These are phyloP conservation scores for Eupithecia abbreviata DNA, from an alignment of 2,888 invertebrate genomes.

Conservation along the genomic window DNA sequence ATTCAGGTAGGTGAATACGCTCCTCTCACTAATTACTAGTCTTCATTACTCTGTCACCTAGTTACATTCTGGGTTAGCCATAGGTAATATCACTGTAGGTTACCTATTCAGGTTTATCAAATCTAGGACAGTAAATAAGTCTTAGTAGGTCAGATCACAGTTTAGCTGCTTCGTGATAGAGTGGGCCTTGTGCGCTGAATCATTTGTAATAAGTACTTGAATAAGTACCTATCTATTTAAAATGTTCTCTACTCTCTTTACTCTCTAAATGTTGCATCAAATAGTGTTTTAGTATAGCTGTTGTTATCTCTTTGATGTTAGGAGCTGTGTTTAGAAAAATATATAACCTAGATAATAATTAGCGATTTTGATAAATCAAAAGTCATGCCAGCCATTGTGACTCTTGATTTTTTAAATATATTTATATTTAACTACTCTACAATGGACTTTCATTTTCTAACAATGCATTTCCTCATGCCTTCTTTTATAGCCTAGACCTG, in stretches of 20 bases:
- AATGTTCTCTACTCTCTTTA: constrained; percentile 32
- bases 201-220: not conserved
- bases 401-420: constrained; percentile 77
- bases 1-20: not conserved
- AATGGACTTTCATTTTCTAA: constrained; percentile 53
- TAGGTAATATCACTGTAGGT: not conserved
- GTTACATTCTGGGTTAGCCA: not conserved
- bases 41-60: not conserved
- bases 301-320: constrained; percentile 28
- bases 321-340: constrained; percentile 37
- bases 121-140: not conserved
- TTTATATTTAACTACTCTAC: constrained; percentile 63
- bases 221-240: not conserved
- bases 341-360: not conserved
- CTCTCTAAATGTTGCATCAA: constrained; percentile 5
- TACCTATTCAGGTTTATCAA: not conserved
- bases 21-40: not conserved
- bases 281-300: constrained; percentile 20
- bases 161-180: constrained; percentile 5
- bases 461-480: not conserved
- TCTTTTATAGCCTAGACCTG: not conserved
- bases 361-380: constrained; percentile 62
- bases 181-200: constrained; percentile 23
- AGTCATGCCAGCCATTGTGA: constrained; percentile 84
- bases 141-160: constrained; percentile 6